Evolutionary conservation across 2,797 vertebrate genomes (phyloP), one percentile per base, ranked within the genome.

Genomic region (Carapus acus): DNA sequence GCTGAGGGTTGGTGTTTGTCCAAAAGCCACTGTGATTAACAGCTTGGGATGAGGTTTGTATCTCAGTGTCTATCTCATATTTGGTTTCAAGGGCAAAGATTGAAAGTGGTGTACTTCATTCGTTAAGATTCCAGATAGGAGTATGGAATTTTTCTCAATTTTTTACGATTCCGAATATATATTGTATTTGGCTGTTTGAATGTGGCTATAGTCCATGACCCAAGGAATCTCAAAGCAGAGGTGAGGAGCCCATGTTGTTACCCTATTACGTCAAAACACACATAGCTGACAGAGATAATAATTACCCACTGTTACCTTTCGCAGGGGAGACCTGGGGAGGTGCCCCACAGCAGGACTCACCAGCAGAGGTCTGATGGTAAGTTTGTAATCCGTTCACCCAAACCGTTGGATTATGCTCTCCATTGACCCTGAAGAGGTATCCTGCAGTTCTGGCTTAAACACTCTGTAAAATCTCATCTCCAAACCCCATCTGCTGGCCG

Each of bases 301-400:
- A 69, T 37, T 54, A 36, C 41, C 34, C 56, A 36, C 13, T 41
- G 59, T 54, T 60, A 74, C 59, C 48, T 76, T 66, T 79, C 61
- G 69, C 69, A 66, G 64, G 48, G 72, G 54, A 79, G 75, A 80
- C 75, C 70, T 68, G 59, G 6, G 44, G 78, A 76, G 76, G 73
- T 72, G 75, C 67, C 72, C 77, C 77, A 60, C 76, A 66, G 76
- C 69, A 69, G 71, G 80, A 59, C 61, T 69, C 73, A 75, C 67
- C 82, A 82, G 81, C 75, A 76, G 82, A 82, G 77, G 83, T 73
- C 83, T 69, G 77, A 75, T 73, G 76, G 74, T 55, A 77, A 64
- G 69, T 83, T 79, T 86, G 83, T 85, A 84, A 86, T 87, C 83
- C 78, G 71, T 67, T 81, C 73, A 80, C 74, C 79, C 76, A 34